phyloP scores from a whole-genome alignment of 2,888 invertebrate species.

The Magallana nippona region DNA sequence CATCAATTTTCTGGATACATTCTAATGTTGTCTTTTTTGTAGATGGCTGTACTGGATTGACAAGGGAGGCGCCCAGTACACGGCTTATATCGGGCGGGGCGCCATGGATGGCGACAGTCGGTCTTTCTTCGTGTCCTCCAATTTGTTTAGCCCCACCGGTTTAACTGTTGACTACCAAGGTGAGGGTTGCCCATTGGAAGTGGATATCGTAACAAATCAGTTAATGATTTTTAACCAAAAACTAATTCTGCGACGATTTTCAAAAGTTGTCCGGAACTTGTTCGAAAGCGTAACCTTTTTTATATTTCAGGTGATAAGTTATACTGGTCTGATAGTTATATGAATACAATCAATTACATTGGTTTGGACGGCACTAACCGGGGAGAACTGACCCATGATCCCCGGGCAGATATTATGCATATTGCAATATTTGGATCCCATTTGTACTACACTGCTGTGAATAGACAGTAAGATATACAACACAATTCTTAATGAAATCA shows the following conservation, averaged over 20 bases:
- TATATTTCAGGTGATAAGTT: slow-evolving; percentile 21
- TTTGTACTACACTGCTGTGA: slow-evolving; percentile 36
- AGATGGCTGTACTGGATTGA: slow-evolving; percentile 41
- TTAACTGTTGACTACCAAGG: slow-evolving; percentile 35
- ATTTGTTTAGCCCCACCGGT: slow-evolving; percentile 21
- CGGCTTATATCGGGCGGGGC: slow-evolving; percentile 25
- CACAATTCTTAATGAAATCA: no score
- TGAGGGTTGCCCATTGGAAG: neutral
- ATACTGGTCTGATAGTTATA: slow-evolving; percentile 36
- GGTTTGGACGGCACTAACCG: slow-evolving; percentile 8
- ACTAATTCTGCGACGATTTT: no score
- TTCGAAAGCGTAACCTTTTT: no score
- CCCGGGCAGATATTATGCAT: slow-evolving; percentile 25
- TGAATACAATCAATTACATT: slow-evolving; percentile 27
- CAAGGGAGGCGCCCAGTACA: neutral
- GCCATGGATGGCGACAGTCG: slow-evolving; percentile 41
- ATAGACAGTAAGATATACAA: slow-evolving; percentile 25
- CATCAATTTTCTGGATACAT: neutral
- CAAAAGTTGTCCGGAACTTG: no score
- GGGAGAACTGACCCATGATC: slow-evolving; percentile 27
- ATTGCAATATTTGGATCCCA: slow-evolving; percentile 32
- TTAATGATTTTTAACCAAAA: no score
- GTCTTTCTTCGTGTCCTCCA: slow-evolving; percentile 23
- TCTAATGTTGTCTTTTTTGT: neutral
- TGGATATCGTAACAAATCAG: no score